phyloP scores from a whole-genome alignment of 2,888 invertebrate genomes.

The Campaea margaritaria region DNA sequence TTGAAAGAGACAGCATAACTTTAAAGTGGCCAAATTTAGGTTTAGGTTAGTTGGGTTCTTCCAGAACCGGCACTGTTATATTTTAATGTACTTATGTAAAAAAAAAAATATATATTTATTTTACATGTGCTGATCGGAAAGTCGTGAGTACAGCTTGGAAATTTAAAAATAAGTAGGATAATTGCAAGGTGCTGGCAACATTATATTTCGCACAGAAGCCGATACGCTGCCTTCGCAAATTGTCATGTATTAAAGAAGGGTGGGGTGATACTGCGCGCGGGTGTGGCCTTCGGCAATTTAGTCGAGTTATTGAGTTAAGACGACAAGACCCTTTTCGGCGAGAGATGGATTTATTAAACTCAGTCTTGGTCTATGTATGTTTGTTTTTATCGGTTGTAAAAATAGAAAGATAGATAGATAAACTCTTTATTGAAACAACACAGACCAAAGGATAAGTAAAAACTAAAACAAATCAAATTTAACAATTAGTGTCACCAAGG shows the following conservation, averaged over 20 bases:
- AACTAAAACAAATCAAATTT: too few species aligned
- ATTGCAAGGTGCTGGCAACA: conserved; percentile 52
- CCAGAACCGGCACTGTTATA: conserved; percentile 14
- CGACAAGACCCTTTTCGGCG: conserved; percentile 1
- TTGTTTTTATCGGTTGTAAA: too few species aligned
- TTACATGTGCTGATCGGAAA: conserved; percentile 1
- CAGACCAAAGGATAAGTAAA: too few species aligned
- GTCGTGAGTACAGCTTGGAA: conserved; percentile 57
- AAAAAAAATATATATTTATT: neutral
- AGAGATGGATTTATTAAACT: too few species aligned
- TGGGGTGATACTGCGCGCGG: conserved; percentile 42
- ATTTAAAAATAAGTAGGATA: conserved; percentile 68
- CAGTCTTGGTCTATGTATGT: neutral
- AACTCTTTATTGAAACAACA: too few species aligned
- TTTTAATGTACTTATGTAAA: neutral
- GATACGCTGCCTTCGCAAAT: conserved; percentile 58
- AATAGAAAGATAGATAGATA: too few species aligned
- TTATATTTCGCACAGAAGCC: conserved; percentile 60
- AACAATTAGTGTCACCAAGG: too few species aligned
- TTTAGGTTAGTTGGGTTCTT: too few species aligned
- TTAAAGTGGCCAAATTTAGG: too few species aligned
- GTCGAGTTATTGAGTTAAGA: conserved; percentile 3
- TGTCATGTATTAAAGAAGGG: conserved; percentile 56
- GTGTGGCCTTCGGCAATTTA: neutral
- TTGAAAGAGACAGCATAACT: too few species aligned